These are phyloP conservation scores for Archivesica marissinica DNA, from an alignment of 1,140 invertebrate species.

Conservation along the genomic window DNA sequence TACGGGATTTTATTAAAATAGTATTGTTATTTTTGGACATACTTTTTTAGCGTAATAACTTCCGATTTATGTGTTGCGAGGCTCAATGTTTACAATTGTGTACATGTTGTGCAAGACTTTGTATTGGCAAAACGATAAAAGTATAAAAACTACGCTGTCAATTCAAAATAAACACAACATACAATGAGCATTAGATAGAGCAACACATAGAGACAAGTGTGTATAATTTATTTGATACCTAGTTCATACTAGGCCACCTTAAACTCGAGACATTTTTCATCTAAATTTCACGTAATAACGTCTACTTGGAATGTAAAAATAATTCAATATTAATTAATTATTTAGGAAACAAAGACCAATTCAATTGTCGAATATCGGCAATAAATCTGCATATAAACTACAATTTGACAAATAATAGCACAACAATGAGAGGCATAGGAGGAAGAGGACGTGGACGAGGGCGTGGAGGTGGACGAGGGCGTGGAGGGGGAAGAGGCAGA, in stretches of 20 bases:
- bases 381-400: no score
- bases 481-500: constrained; percentile 59
- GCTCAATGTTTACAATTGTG: not conserved
- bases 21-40: not conserved
- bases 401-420: not conserved
- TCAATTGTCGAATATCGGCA: not conserved
- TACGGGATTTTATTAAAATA: not conserved
- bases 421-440: not conserved
- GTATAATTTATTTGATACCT: not conserved
- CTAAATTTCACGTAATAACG: not conserved
- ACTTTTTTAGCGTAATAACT: not conserved
- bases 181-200: not conserved
- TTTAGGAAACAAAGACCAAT: no score
- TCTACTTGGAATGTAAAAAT: not conserved
- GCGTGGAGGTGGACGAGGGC: constrained; percentile 58
- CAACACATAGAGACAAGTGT: not conserved
- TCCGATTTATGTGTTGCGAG: constrained; percentile 4
- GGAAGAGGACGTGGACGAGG: not conserved
- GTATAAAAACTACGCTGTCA: constrained; percentile 9
- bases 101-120: constrained; percentile 25
- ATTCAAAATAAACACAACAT: not conserved
- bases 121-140: not conserved
- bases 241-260: constrained; percentile 10
- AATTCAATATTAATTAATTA: no score
- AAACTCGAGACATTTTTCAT: not conserved